These are phyloP conservation scores for Cyprinella venusta DNA, from an alignment of 2,797 vertebrate genomes.

Conservation along the genomic window DNA sequence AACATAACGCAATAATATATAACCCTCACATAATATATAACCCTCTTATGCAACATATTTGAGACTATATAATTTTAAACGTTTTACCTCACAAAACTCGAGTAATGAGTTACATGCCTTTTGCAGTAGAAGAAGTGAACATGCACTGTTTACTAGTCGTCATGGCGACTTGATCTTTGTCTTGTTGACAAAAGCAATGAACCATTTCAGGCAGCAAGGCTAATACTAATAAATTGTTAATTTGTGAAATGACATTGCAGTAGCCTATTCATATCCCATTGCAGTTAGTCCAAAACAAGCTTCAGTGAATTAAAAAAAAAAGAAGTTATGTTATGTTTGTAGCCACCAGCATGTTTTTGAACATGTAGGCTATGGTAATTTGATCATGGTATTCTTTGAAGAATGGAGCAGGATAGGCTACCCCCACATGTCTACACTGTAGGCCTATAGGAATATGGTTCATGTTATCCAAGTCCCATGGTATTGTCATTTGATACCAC, in stretches of 20 bases:
- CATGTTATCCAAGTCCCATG: background rate
- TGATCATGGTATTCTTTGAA: background rate
- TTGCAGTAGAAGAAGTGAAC: background rate
- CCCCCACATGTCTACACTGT: no score
- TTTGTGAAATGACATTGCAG: background rate
- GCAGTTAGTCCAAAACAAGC: background rate
- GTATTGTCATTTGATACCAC: background rate
- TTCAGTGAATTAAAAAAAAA: background rate
- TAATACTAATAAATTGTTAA: conserved; percentile 1
- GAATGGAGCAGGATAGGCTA: no score
- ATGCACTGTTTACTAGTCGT: conserved; percentile 1
- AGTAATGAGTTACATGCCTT: background rate
- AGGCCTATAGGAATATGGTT: background rate
- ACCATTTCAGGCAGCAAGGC: background rate
- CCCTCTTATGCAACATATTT: background rate
- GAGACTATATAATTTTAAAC: background rate
- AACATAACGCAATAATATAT: no score
- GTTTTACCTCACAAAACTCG: background rate
- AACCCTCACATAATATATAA: no score
- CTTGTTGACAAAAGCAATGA: background rate
- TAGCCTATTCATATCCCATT: background rate
- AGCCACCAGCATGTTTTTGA: background rate
- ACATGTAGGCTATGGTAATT: background rate
- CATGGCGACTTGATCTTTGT: conserved; percentile 30
- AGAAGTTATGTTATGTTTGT: background rate